phyloP scores from a whole-genome alignment of 2,888 invertebrate genomes.

The Platerodrilus igneus region DNA sequence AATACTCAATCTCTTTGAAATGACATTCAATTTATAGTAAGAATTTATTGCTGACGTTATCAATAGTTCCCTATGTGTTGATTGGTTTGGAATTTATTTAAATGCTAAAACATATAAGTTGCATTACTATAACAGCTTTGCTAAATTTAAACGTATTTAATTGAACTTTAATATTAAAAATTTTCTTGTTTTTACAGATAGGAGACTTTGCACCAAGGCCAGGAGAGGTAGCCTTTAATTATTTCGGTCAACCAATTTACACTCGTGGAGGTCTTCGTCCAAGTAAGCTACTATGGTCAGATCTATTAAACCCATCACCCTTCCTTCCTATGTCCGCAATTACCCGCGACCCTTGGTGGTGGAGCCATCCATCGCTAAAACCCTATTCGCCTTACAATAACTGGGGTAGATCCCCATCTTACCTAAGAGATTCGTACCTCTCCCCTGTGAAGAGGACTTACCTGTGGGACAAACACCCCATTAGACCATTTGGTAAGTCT shows the following conservation, averaged over 20 bases:
- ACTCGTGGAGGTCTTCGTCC: constrained; percentile 57
- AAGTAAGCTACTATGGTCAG: constrained; percentile 51
- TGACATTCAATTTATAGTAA: no score
- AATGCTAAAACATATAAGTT: no score
- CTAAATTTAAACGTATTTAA: background rate
- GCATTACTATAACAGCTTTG: no score
- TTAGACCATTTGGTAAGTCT: constrained; percentile 84
- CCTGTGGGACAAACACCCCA: constrained; percentile 87
- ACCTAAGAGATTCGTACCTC: constrained; percentile 82
- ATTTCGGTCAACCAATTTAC: constrained; percentile 74
- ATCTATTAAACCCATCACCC: constrained; percentile 76
- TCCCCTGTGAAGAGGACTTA: constrained; percentile 88
- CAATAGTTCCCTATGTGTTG: no score
- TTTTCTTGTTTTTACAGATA: constrained; percentile 47
- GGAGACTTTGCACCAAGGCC: constrained; percentile 65
- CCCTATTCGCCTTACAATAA: constrained; percentile 63
- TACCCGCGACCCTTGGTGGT: constrained; percentile 87
- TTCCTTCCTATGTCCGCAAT: constrained; percentile 73
- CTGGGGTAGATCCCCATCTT: constrained; percentile 69
- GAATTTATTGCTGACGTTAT: no score
- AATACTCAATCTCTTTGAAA: no score
- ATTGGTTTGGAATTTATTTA: no score
- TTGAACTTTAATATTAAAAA: no score
- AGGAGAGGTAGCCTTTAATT: constrained; percentile 68
- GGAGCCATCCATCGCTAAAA: constrained; percentile 74